These are phyloP conservation scores for Stomorhina lunata DNA, from an alignment of 2,888 invertebrate species.

Conservation along the genomic window DNA sequence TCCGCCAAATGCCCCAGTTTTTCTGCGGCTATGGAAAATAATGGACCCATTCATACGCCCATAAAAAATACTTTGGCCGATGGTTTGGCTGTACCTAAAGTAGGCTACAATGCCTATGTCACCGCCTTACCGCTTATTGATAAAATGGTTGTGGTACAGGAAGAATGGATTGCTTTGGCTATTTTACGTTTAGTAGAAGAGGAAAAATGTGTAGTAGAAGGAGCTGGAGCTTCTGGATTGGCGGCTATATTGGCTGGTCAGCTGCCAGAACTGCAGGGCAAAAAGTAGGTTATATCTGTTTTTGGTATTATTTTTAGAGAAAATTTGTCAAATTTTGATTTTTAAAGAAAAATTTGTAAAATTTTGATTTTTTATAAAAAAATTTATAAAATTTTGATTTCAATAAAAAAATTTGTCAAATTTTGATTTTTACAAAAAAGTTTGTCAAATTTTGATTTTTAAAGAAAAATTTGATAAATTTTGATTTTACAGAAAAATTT, in stretches of 20 bases:
- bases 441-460: too few species aligned
- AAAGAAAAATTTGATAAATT: too few species aligned
- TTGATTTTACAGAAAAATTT: too few species aligned
- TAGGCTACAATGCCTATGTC: constrained; percentile 91
- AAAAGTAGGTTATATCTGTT: constrained; percentile 85
- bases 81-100: constrained; percentile 92
- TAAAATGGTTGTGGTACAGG: constrained; percentile 89
- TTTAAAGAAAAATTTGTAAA: too few species aligned
- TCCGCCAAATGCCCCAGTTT: constrained; percentile 95
- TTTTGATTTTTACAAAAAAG: too few species aligned
- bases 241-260: constrained; percentile 92
- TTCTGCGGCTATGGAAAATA: constrained; percentile 85
- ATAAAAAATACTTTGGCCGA: constrained; percentile 90
- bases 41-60: constrained; percentile 85
- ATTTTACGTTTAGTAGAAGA: constrained; percentile 89
- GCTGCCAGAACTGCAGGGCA: constrained; percentile 89
- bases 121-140: constrained; percentile 88
- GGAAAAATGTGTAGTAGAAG: constrained; percentile 95
- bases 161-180: constrained; percentile 91
- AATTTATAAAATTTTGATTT: too few species aligned
- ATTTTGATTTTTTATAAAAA: too few species aligned
- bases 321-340: too few species aligned
- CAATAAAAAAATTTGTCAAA: too few species aligned
- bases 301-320: too few species aligned
- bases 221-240: constrained; percentile 92